phyloP scores from a whole-genome alignment of 92 coral and sea anemone species.

The Phenganax stokvisi region DNA sequence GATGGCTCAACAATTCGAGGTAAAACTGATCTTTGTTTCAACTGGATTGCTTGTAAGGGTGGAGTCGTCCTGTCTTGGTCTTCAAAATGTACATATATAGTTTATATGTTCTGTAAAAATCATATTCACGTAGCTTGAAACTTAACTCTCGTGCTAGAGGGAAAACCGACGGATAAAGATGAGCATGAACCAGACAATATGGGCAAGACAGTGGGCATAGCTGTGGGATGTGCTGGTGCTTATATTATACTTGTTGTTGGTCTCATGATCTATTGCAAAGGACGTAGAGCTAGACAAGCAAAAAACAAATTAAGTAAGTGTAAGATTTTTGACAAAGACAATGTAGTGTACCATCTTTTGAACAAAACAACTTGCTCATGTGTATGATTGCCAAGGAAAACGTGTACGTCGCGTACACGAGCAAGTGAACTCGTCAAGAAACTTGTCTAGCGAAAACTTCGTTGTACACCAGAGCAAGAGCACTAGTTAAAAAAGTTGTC shows the following conservation, averaged over 20 bases:
- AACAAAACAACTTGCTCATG: too few species aligned
- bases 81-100: neutral
- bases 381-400: too few species aligned
- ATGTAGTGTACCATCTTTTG: too few species aligned
- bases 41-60: too few species aligned
- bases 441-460: too few species aligned
- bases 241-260: slow-evolving; percentile 95
- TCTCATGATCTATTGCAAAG: slow-evolving; percentile 91
- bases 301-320: slow-evolving; percentile 57
- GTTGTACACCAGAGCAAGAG: too few species aligned
- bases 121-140: too few species aligned
- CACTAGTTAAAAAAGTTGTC: too few species aligned
- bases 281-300: slow-evolving; percentile 78
- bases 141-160: neutral
- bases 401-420: too few species aligned
- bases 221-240: slow-evolving; percentile 99
- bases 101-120: neutral
- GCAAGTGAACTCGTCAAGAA: too few species aligned
- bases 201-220: slow-evolving; percentile 92
- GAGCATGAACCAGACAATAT: slow-evolving; percentile 41
- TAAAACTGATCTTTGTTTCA: neutral
- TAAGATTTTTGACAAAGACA: too few species aligned
- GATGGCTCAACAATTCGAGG: neutral
- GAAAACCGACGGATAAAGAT: neutral
- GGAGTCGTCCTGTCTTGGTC: too few species aligned